Base-by-base conservation (phyloP, 2,888 invertebrate genomes). In the Himalopsyche japonica region DNA sequence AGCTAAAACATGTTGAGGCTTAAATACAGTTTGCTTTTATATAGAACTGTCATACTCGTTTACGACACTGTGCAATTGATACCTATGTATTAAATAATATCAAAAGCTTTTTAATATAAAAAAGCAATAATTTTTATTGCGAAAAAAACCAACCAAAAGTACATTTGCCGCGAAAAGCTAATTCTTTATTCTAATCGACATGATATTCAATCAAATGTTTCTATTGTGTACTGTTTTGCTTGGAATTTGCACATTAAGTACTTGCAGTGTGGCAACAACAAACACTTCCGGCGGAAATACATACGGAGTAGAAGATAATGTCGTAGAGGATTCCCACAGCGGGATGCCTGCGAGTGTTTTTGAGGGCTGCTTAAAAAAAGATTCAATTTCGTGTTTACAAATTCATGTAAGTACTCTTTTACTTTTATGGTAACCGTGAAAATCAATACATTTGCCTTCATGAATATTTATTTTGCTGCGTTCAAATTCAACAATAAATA, bases 351-450 rank as follows among this genome's bases (percentile, higher is more conserved):
- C 49, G 57, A 32, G 57, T 43, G 43, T 47, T 87, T 90, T 93
- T 88, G 91, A 93, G 88, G 92, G 93, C 87, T 94, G 94, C 88
- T 90, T 94, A 87, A 90, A 92, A 87, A 91, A 92, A 88, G 94
- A 94, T 90, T 94, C 94, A 84, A 94, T 94, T 87, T 93, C 94
- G 87, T 94, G 94, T 90, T 90, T 94, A 86, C 94, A 94, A 90
- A 90, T 92, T 88, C 92, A 92, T 91, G 92, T 91, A 90, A 89
- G 91, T 78, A 64, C 12, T 27, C 3, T 34, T 4, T 15, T 43
- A 43, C 4, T 43, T 15, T 43, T 15, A 7, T 2, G 12, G 43
- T 15, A 15, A 15, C 15, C 4, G 43, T 43, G 15, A 43, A 43
- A 76, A 80, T 27, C 10, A 20, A 80, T n/a, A 20, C 87, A 47